Conservation (phyloP, 2,888 invertebrate species). For the Hyalella azteca region DNA sequence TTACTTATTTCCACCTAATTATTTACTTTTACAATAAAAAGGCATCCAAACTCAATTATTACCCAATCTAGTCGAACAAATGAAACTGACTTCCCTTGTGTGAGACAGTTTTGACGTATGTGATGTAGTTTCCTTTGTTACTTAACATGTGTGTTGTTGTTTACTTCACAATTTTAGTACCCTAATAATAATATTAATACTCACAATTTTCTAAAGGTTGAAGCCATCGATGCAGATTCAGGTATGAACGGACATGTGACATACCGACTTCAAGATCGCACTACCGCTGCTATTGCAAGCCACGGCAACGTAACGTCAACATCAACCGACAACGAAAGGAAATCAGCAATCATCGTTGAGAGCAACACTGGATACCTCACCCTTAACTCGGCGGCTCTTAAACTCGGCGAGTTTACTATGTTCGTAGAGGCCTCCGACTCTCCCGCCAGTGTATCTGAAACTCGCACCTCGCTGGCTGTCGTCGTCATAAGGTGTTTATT, state of each 20-base stretch:
- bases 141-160: too few species aligned
- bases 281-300: not conserved
- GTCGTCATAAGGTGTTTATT: constrained; percentile 65
- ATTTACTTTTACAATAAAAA: too few species aligned
- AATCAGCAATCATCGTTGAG: constrained; percentile 40
- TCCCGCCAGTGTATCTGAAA: constrained; percentile 82
- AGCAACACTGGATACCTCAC: constrained; percentile 37
- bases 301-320: not conserved
- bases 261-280: constrained; percentile 72
- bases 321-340: not conserved
- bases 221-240: constrained; percentile 81
- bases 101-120: too few species aligned
- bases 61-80: too few species aligned
- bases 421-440: constrained; percentile 85
- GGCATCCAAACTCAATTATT: too few species aligned
- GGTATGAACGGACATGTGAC: constrained; percentile 78
- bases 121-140: too few species aligned
- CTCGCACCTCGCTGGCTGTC: constrained; percentile 81
- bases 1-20: too few species aligned
- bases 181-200: too few species aligned
- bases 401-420: constrained; percentile 66
- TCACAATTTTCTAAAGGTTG: constrained; percentile 65
- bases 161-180: too few species aligned
- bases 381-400: constrained; percentile 26
- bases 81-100: too few species aligned